Evolutionary conservation across 2,888 invertebrate species (phyloP).

Genomic region (Acronicta alni): DNA sequence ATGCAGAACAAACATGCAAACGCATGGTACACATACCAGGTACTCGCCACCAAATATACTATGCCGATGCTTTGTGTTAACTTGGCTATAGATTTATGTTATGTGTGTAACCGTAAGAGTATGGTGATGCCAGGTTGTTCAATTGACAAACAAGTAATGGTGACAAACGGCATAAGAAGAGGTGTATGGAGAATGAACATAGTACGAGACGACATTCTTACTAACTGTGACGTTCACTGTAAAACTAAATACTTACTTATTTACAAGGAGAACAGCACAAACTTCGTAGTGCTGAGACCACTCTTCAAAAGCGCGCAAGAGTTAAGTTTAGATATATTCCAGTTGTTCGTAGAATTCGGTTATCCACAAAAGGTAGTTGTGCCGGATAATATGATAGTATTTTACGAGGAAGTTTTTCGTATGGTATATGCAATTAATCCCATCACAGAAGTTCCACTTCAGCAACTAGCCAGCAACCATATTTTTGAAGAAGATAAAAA

Average conservation of each 20-base stretch:
- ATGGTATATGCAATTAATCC: neutral
- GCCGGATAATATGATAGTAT: neutral
- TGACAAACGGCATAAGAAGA: neutral
- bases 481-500: slow-evolving; percentile 18
- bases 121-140: neutral
- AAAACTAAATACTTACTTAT: slow-evolving; percentile 11
- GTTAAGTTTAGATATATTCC: slow-evolving; percentile 28
- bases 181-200: slow-evolving; percentile 37
- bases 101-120: slow-evolving; percentile 7
- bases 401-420: slow-evolving; percentile 9
- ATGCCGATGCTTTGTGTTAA: slow-evolving; percentile 4
- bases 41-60: neutral
- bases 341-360: slow-evolving; percentile 40
- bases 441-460: neutral
- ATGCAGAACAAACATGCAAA: slow-evolving; percentile 4
- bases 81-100: slow-evolving; percentile 20
- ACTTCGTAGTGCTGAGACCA: slow-evolving; percentile 36
- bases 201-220: neutral
- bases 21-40: neutral
- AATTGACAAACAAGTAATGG: neutral
- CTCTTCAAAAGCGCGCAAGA: slow-evolving; percentile 5
- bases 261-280: slow-evolving; percentile 26
- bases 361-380: slow-evolving; percentile 27
- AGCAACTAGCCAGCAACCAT: rapidly evolving
- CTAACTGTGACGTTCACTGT: neutral